Conservation (phyloP, 1,140 invertebrate species). For the Nymphalis io region DNA sequence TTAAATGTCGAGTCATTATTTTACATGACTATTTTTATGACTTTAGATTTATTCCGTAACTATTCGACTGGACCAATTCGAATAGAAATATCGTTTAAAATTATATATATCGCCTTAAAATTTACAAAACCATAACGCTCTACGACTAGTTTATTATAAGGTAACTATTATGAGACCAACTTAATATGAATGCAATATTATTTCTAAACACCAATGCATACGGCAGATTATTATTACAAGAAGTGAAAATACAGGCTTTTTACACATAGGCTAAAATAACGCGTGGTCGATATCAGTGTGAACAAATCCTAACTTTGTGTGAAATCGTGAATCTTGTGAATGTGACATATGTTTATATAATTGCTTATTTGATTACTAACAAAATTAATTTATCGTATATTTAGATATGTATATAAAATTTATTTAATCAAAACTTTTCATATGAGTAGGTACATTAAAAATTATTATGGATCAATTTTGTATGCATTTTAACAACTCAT, state of each 20-base stretch:
- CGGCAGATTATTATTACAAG: slow-evolving; percentile 23
- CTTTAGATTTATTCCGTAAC: neutral
- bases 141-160: slow-evolving; percentile 69
- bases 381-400: neutral
- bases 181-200: slow-evolving; percentile 32
- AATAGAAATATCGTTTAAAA: neutral
- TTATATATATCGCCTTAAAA: slow-evolving; percentile 47
- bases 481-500: neutral
- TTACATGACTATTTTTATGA: neutral
- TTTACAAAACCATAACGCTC: slow-evolving; percentile 66
- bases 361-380: neutral
- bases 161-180: slow-evolving; percentile 60
- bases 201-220: slow-evolving; percentile 30
- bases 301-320: slow-evolving; percentile 17
- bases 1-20: slow-evolving; percentile 1
- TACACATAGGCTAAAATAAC: slow-evolving; percentile 35
- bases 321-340: slow-evolving; percentile 22
- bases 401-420: slow-evolving; percentile 16
- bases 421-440: neutral
- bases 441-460: neutral
- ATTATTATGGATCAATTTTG: neutral
- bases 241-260: slow-evolving; percentile 24
- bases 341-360: slow-evolving; percentile 1
- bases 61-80: slow-evolving; percentile 14
- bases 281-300: slow-evolving; percentile 21